Conservation (phyloP, 2,113 vertebrate genomes). For the Ivindomyrus marchei region DNA sequence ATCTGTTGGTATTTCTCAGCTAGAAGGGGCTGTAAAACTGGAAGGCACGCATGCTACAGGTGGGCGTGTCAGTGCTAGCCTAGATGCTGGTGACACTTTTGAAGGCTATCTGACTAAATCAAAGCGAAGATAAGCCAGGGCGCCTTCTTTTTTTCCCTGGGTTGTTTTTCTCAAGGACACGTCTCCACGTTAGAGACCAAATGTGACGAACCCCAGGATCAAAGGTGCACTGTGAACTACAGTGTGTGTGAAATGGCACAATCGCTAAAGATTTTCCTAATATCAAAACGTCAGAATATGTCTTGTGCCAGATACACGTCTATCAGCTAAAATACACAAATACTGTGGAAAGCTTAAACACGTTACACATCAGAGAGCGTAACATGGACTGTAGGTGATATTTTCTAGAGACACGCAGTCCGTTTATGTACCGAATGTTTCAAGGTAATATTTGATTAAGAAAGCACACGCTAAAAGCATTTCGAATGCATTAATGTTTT, state of each 20-base stretch:
- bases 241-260: background rate
- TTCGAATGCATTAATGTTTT: background rate
- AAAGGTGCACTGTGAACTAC: background rate
- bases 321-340: background rate
- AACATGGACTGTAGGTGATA: background rate
- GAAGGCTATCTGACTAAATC: background rate
- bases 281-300: background rate
- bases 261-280: background rate
- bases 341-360: background rate
- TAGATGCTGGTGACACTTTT: background rate
- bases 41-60: background rate
- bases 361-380: background rate
- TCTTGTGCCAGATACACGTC: background rate
- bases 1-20: background rate
- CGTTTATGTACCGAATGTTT: background rate
- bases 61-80: background rate
- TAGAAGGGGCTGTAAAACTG: constrained; percentile 16
- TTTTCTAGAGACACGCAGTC: background rate
- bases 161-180: background rate
- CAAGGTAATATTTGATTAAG: background rate
- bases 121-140: background rate
- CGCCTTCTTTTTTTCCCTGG: background rate
- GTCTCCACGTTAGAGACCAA: background rate
- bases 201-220: background rate
- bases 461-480: background rate